These are phyloP conservation scores for Garra rufa DNA, from an alignment of 2,113 vertebrate genomes.

Conservation along the genomic window DNA sequence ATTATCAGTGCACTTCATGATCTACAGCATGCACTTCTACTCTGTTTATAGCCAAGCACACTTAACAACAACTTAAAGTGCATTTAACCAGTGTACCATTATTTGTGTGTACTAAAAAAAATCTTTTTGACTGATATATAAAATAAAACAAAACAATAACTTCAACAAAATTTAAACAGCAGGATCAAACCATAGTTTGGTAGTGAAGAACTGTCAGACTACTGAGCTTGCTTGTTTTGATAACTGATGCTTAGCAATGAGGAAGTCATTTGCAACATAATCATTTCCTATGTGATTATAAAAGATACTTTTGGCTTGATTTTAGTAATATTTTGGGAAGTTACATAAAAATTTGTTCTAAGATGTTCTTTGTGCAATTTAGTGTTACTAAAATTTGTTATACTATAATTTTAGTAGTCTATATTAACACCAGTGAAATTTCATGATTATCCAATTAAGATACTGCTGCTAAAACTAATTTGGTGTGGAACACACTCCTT, in stretches of 20 bases:
- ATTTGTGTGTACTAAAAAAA: background rate
- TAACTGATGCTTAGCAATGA: background rate
- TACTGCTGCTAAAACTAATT: no score
- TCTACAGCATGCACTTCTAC: background rate
- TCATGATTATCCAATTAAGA: no score
- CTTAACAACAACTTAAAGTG: no score
- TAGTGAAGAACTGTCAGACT: background rate
- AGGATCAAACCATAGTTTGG: background rate
- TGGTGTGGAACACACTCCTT: no score
- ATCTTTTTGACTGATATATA: no score
- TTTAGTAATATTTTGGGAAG: no score
- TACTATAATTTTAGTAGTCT: no score
- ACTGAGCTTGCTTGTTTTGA: background rate
- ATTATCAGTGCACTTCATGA: background rate
- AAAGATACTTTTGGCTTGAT: background rate
- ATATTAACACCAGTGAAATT: no score
- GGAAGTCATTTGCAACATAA: background rate
- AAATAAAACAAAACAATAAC: background rate
- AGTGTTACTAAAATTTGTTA: no score
- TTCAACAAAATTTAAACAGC: background rate
- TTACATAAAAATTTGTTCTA: no score
- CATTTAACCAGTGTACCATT: background rate
- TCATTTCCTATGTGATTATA: background rate
- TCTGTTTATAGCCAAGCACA: no score
- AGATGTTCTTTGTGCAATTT: no score